Conservation (phyloP, 1,140 invertebrate genomes). For the Caerostris extrusa region DNA sequence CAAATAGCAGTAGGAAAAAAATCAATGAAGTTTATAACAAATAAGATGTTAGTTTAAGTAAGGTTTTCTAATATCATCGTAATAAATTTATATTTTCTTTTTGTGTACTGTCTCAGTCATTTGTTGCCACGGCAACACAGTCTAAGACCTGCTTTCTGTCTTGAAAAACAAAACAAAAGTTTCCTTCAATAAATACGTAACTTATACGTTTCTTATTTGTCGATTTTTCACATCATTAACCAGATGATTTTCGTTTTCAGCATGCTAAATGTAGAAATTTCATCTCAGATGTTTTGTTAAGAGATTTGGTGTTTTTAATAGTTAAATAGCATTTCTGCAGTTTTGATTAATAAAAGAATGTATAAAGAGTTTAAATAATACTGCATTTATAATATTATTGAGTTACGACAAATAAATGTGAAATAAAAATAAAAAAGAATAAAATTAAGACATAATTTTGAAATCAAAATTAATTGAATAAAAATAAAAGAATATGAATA, state of each 20-base stretch:
- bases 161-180: constrained; percentile 33
- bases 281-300: not conserved
- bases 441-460: too few species aligned
- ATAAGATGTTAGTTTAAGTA: not conserved
- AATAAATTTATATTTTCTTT: not conserved
- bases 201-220: not conserved
- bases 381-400: not conserved
- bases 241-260: not conserved
- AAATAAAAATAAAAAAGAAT: too few species aligned
- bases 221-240: constrained; percentile 2
- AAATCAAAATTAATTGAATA: too few species aligned
- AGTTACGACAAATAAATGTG: too few species aligned
- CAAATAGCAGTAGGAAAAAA: not conserved
- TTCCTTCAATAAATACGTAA: not conserved
- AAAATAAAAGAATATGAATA: too few species aligned
- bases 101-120: constrained; percentile 8
- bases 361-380: not conserved
- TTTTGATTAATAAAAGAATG: not conserved
- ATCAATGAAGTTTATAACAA: not conserved
- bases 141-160: constrained; percentile 11
- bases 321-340: not conserved
- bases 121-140: not conserved
- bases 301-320: not conserved
- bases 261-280: not conserved
- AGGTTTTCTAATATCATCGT: not conserved